Evolutionary conservation across 2,888 invertebrate species (phyloP).

Genomic region (Tinea semifulvella): DNA sequence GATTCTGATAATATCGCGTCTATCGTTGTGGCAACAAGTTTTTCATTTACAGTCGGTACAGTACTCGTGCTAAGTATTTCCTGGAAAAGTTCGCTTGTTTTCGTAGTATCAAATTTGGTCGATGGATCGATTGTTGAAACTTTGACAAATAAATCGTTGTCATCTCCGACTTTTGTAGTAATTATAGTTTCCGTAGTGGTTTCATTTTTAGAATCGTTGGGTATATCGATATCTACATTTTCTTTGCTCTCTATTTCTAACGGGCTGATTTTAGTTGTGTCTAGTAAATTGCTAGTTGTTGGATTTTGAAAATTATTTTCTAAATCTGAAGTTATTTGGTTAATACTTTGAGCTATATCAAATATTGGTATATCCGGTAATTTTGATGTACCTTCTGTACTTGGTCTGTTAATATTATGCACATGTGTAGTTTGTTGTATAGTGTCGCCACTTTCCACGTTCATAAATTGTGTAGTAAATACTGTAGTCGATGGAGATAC

Average conservation of each 20-base stretch:
- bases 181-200: constrained; percentile 20
- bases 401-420: constrained; percentile 17
- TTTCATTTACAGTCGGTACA: constrained; percentile 15
- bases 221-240: constrained; percentile 47
- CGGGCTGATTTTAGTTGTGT: constrained; percentile 33
- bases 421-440: constrained; percentile 20
- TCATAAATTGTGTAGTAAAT: constrained; percentile 39
- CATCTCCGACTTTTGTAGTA: constrained; percentile 20
- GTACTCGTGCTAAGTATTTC: too few species aligned
- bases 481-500: constrained; percentile 47
- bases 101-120: background rate
- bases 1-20: constrained; percentile 54
- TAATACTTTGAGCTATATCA: constrained; percentile 57
- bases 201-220: constrained; percentile 29
- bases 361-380: constrained; percentile 38
- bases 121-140: constrained; percentile 44
- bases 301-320: constrained; percentile 45
- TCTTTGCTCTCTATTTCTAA: constrained; percentile 52
- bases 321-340: constrained; percentile 59
- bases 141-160: constrained; percentile 41
- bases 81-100: constrained; percentile 15
- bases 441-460: constrained; percentile 22
- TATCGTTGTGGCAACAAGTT: constrained; percentile 33
- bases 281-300: constrained; percentile 40
- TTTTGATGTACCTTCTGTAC: constrained; percentile 19